Evolutionary conservation across 2,113 vertebrate genomes (phyloP).

Genomic region (Apodemus speciosus): DNA sequence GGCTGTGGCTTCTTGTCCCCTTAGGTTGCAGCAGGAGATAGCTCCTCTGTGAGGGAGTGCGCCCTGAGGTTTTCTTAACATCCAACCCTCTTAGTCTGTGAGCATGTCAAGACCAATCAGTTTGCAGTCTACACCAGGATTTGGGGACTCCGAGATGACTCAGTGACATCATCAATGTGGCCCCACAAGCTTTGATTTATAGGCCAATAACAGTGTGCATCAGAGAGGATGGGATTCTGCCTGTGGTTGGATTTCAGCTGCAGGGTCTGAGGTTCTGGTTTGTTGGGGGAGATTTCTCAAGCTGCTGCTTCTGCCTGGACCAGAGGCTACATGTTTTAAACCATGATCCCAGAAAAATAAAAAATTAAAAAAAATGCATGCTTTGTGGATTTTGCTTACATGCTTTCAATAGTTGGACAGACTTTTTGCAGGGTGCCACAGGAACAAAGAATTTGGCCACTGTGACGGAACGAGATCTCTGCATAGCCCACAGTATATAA

Average conservation of each 20-base stretch:
- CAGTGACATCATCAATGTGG: background rate
- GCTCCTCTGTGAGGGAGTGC: rapidly evolving
- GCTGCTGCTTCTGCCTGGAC: background rate
- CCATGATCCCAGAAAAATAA: background rate
- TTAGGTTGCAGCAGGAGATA: too few species aligned
- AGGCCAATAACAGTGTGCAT: background rate
- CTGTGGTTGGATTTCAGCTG: background rate
- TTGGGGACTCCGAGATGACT: background rate
- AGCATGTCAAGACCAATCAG: background rate
- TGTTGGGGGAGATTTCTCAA: background rate
- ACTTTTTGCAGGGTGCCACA: rapidly evolving
- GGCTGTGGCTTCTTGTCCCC: too few species aligned
- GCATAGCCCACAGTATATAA: rapidly evolving
- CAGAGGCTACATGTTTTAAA: background rate
- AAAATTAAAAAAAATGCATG: too few species aligned
- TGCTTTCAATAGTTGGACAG: background rate
- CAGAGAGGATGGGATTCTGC: background rate
- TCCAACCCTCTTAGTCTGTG: background rate
- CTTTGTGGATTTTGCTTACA: background rate
- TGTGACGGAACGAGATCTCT: background rate
- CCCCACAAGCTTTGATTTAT: background rate
- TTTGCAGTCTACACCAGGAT: background rate
- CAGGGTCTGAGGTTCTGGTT: background rate
- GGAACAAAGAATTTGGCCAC: background rate
- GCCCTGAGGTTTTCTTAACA: background rate